Base-by-base conservation (phyloP, 1,140 invertebrate species). In the Chlorops oryzae region DNA sequence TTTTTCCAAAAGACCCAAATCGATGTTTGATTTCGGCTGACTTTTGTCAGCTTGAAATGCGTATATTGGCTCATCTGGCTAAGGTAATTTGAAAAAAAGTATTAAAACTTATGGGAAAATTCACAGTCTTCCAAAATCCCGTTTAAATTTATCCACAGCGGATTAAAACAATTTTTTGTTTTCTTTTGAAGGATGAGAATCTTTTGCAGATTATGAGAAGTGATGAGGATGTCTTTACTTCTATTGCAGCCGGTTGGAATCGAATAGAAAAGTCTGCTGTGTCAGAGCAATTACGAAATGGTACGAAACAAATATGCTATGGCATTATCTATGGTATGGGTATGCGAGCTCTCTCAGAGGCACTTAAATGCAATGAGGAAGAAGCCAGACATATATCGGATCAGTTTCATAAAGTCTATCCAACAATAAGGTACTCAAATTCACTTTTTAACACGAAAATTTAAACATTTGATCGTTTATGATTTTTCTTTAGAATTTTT, bases 241-340 rank as follows among this genome's bases (percentile, higher is more conserved):
- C 78, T 38, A 90, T 98, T 48, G 90, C 94, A 2, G 81, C 90
- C 7, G 80, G 83, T 52, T 92, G 90, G 87, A 85, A 92, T 61
- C 74, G 78, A 17, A 75, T 88, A 21, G 39, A 74, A 0, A 78
- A 83, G 49, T 62, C 80, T 18, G 63, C 83, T 61, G 87, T 88
- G 61, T 73, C 62, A 15, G 78, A 83, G 40, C 78, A 82, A 46
- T 76, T 90, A 56, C 78, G 94, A 39, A 88, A 93, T 59, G 83
- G 87, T 61, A 87, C 92, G 0, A 97, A 98, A 73, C 83, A 96
- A 76, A 81, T 98, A 13, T 96, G 92, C 61, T 99, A 98, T 75
- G 96, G 92, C 7, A 92, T 99, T 57, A 87, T 99, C 41, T 98
- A 98, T 73, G 96, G 96, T n/a, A 98, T 98, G 82, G 92, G 95